Conservation (phyloP, 1,140 invertebrate genomes). For the Rhynchophorus ferrugineus region DNA sequence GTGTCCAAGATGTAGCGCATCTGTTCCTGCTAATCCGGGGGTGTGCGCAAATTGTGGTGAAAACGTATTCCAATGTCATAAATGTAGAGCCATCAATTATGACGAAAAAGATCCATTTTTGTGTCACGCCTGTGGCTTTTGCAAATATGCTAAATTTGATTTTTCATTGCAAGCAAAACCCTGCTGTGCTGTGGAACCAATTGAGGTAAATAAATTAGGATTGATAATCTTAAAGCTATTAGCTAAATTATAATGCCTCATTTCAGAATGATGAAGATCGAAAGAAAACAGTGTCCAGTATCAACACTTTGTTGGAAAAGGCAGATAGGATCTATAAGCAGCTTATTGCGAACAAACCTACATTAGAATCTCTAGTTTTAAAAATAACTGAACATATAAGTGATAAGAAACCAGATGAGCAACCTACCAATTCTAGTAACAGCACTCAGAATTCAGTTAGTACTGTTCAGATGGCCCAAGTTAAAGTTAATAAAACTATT, state of each 20-base stretch:
- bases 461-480: conserved; percentile 38
- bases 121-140: conserved; percentile 97
- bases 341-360: conserved; percentile 80
- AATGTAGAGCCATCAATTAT: conserved; percentile 97
- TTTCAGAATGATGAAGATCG: conserved; percentile 81
- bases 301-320: conserved; percentile 86
- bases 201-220: conserved; percentile 52
- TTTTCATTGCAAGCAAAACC: conserved; percentile 83
- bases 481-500: conserved; percentile 76
- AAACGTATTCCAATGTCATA: conserved; percentile 97
- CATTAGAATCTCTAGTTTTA: conserved; percentile 70
- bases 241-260: neutral
- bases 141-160: conserved; percentile 99
- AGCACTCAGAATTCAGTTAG: conserved; percentile 31
- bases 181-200: conserved; percentile 93
- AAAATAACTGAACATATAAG: conserved; percentile 69
- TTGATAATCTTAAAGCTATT: no score
- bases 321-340: conserved; percentile 92
- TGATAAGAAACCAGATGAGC: conserved; percentile 56
- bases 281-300: conserved; percentile 86
- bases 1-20: conserved; percentile 92
- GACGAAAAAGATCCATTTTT: conserved; percentile 98
- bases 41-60: conserved; percentile 97
- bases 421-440: conserved; percentile 21
- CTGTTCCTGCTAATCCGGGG: conserved; percentile 93